Percentiles rank a stretch among this genome's conserved stretches.
These are phyloP conservation scores for Lasioglossum lativentre DNA, from an alignment of 2,888 invertebrate species.

Conservation along the genomic window DNA sequence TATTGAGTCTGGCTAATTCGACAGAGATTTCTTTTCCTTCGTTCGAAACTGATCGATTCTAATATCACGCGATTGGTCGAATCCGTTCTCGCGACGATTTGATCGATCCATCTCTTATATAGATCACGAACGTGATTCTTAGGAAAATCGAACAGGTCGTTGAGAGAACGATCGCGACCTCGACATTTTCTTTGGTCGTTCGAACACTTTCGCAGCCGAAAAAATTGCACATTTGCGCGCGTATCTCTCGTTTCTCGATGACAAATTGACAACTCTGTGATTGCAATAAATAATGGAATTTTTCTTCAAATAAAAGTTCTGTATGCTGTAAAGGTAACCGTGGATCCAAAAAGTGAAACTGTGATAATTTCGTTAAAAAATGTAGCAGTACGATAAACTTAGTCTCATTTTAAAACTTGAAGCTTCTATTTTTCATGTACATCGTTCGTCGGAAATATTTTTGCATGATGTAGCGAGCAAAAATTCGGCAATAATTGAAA, in stretches of 20 bases:
- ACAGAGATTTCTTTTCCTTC: conserved; percentile 53
- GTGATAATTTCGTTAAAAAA: too few relatives aligned
- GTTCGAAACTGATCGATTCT: conserved; percentile 45
- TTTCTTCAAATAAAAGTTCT: neutral
- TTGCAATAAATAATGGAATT: neutral
- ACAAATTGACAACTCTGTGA: fast-evolving
- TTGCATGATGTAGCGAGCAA: neutral
- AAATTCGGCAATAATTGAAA: neutral
- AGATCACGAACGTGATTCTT: neutral
- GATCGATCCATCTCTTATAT: neutral
- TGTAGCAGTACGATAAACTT: neutral
- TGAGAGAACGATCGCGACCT: neutral
- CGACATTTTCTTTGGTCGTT: conserved; percentile 42
- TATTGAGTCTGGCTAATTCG: conserved; percentile 66
- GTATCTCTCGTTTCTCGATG: neutral
- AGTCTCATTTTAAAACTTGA: neutral
- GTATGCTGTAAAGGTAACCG: too few relatives aligned
- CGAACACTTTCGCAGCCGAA: conserved; percentile 37
- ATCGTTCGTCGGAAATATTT: too few relatives aligned
- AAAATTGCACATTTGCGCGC: neutral
- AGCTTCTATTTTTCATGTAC: neutral
- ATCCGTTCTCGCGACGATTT: conserved; percentile 17
- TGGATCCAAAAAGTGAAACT: too few relatives aligned
- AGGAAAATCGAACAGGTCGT: neutral
- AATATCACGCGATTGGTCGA: conserved; percentile 23